Evolutionary conservation across 2,113 vertebrate species (phyloP).

Genomic region (Nipponia nippon): DNA sequence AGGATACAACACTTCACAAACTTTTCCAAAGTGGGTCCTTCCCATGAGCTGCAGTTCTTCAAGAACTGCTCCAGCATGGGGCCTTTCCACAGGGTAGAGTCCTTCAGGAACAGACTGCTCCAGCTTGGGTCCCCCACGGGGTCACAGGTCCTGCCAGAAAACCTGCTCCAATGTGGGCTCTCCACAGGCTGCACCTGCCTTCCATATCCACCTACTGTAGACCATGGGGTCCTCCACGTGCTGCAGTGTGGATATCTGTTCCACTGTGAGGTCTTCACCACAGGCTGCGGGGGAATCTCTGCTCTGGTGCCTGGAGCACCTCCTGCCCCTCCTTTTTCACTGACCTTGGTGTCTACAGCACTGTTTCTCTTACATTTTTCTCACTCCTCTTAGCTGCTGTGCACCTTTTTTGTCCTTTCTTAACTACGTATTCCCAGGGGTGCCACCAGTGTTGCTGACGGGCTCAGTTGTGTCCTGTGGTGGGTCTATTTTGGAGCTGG

Average conservation of each 20-base stretch:
- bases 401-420: not conserved
- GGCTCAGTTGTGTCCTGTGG: not conserved
- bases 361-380: not conserved
- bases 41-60: not conserved
- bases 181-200: not conserved
- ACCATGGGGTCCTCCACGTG: not conserved
- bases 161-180: not conserved
- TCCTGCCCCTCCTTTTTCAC: not conserved
- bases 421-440: not conserved
- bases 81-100: not conserved
- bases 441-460: not conserved
- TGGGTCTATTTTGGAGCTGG: not conserved
- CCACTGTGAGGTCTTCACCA: not conserved
- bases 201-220: not conserved
- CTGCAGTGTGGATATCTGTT: not conserved
- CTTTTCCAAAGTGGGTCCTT: not conserved
- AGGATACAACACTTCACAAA: not conserved
- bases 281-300: not conserved
- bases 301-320: not conserved
- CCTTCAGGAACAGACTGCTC: not conserved
- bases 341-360: not conserved
- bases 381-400: not conserved
- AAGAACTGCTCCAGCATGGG: not conserved
- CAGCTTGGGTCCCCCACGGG: accelerated
- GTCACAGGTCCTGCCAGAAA: not conserved